These are phyloP conservation scores for Phalacrocorax aristotelis DNA, from an alignment of 2,113 vertebrate genomes.

Conservation along the genomic window DNA sequence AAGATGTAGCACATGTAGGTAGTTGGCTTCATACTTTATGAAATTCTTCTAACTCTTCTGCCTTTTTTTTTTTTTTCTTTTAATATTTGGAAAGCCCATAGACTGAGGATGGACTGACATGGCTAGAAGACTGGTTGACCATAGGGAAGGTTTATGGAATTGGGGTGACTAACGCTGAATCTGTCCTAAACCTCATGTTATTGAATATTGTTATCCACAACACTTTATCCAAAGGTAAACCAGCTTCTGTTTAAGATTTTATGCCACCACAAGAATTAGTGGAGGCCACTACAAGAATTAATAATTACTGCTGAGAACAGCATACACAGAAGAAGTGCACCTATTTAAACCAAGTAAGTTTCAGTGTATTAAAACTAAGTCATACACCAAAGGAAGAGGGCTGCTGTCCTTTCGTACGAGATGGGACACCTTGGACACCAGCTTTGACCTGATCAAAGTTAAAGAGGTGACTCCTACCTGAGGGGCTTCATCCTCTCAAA, in stretches of 20 bases:
- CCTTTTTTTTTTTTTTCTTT: neutral
- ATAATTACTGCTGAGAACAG: neutral
- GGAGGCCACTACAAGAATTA: neutral
- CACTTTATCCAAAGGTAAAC: neutral
- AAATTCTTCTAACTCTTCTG: neutral
- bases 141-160: accelerated
- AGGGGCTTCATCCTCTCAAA: neutral
- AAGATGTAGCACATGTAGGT: neutral
- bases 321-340: neutral
- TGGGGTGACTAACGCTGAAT: neutral
- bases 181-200: neutral
- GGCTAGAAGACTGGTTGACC: neutral
- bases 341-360: neutral
- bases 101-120: neutral
- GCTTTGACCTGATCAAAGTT: neutral
- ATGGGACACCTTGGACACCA: accelerated
- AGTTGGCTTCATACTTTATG: neutral
- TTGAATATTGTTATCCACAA: neutral
- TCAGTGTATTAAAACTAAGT: neutral
- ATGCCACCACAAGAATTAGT: neutral
- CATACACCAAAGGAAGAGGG: neutral
- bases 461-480: neutral
- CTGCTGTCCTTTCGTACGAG: neutral
- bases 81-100: neutral
- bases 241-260: neutral